Evolutionary conservation across 2,797 vertebrate genomes (phyloP).

Genomic region (Sebastes hopkinsi): DNA sequence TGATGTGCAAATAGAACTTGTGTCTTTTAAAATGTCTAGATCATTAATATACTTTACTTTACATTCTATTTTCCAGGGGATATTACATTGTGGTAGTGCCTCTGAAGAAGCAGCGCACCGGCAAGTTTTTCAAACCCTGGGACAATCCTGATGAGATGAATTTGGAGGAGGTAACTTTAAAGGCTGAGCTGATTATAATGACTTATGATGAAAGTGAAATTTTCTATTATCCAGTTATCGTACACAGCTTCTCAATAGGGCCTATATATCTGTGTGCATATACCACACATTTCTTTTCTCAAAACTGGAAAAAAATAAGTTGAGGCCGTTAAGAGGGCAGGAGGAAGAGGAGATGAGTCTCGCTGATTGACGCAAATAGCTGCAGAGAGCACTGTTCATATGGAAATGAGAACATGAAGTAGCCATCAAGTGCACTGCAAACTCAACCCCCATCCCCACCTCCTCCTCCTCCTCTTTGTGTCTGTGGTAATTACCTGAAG

Average conservation of each 20-base stretch:
- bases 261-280: constrained; percentile 2
- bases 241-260: not conserved
- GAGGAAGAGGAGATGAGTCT: constrained; percentile 62
- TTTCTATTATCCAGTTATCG: not conserved
- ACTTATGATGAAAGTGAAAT: not conserved
- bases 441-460: constrained; percentile 60
- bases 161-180: constrained; percentile 91
- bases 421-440: constrained; percentile 78
- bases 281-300: constrained; percentile 29
- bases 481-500: constrained; percentile 80
- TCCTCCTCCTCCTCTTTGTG: constrained; percentile 62
- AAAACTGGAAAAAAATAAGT: constrained; percentile 45
- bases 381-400: constrained; percentile 75
- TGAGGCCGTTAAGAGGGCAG: constrained; percentile 52
- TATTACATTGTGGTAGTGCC: constrained; percentile 98
- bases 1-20: not conserved
- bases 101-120: constrained; percentile 94
- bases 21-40: not conserved
- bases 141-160: constrained; percentile 99
- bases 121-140: constrained; percentile 97
- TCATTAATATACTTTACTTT: not conserved
- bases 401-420: constrained; percentile 82
- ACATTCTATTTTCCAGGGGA: constrained; percentile 80
- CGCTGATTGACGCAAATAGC: constrained; percentile 78
- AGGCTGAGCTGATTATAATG: not conserved